A percentile compares a stretch with the other conserved stretches of the same genome.
Evolutionary conservation across 35 echinoderm and acorn worm genomes (phyloP).

Genomic region (Eucidaris tribuloides): DNA sequence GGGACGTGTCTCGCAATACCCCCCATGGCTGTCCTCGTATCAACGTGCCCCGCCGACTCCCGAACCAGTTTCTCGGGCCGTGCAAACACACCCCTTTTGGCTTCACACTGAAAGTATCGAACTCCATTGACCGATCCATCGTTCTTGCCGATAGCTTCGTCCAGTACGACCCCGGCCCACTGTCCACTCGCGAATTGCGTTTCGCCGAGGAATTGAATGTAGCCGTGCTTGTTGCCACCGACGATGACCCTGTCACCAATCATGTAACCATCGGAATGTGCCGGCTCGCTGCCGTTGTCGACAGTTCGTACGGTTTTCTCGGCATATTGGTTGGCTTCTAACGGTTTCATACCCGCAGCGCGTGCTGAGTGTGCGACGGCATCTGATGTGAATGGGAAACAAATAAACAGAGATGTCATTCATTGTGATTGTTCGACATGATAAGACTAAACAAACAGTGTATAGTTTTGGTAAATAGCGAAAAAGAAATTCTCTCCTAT

Average conservation of each 20-base stretch:
- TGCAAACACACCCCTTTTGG: constrained; percentile 96
- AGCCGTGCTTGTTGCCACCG: constrained; percentile 85
- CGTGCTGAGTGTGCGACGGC: constrained; percentile 91
- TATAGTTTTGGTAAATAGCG: no score
- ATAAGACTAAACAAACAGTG: no score
- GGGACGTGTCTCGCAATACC: constrained; percentile 71
- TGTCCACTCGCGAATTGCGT: constrained; percentile 87
- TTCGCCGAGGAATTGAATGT: constrained; percentile 93
- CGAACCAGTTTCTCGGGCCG: constrained; percentile 81
- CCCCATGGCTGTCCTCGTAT: constrained; percentile 31
- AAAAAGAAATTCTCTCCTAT: no score
- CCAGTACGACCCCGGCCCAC: constrained; percentile 93
- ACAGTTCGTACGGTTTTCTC: constrained; percentile 64
- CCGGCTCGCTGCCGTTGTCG: constrained; percentile 19
- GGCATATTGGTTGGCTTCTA: constrained; percentile 72
- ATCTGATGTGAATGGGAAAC: no score
- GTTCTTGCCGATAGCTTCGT: constrained; percentile 89
- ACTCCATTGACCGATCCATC: constrained; percentile 96
- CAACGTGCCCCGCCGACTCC: constrained; percentile 68
- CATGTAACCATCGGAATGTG: constrained; percentile 57
- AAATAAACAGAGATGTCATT: no score
- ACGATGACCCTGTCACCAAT: constrained; percentile 94
- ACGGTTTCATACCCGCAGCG: constrained; percentile 79
- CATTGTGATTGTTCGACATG: no score
- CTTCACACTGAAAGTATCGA: constrained; percentile 96